phyloP scores from a whole-genome alignment of 2,888 invertebrate species.

The Leptinotarsa tumamoca region DNA sequence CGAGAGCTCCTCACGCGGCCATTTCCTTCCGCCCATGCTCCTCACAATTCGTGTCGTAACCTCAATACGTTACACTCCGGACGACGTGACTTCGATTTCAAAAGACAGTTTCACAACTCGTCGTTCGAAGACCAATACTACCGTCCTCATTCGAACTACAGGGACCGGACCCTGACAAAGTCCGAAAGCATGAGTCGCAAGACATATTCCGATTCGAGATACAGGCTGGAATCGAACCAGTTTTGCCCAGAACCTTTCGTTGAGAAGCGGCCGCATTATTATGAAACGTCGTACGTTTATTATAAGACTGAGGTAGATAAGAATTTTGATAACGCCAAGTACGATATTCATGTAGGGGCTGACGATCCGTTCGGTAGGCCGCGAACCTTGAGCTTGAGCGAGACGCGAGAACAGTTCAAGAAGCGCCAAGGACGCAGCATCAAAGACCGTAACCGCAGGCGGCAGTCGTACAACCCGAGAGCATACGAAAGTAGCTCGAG shows the following conservation, averaged over 20 bases:
- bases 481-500: slow-evolving; percentile 70
- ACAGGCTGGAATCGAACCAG: slow-evolving; percentile 52
- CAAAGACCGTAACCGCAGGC: slow-evolving; percentile 69
- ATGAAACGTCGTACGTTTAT: slow-evolving; percentile 59
- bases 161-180: slow-evolving; percentile 64
- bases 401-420: slow-evolving; percentile 55
- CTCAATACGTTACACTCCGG: slow-evolving; percentile 53
- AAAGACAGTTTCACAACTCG: slow-evolving; percentile 57
- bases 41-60: slow-evolving; percentile 63
- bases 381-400: slow-evolving; percentile 58
- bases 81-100: slow-evolving; percentile 50
- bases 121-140: slow-evolving; percentile 58
- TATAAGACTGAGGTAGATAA: slow-evolving; percentile 55
- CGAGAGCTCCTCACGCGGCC: slow-evolving; percentile 76
- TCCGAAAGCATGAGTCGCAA: slow-evolving; percentile 66
- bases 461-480: slow-evolving; percentile 72
- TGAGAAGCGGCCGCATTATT: slow-evolving; percentile 53
- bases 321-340: slow-evolving; percentile 42
- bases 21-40: slow-evolving; percentile 59
- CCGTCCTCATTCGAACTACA: slow-evolving; percentile 52
- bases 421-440: slow-evolving; percentile 66
- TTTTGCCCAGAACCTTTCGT: slow-evolving; percentile 50
- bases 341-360: slow-evolving; percentile 17
- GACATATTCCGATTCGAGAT: slow-evolving; percentile 59
- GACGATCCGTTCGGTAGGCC: slow-evolving; percentile 49